Base-by-base conservation (phyloP, 2,113 vertebrate species). In the Coreoperca whiteheadi region DNA sequence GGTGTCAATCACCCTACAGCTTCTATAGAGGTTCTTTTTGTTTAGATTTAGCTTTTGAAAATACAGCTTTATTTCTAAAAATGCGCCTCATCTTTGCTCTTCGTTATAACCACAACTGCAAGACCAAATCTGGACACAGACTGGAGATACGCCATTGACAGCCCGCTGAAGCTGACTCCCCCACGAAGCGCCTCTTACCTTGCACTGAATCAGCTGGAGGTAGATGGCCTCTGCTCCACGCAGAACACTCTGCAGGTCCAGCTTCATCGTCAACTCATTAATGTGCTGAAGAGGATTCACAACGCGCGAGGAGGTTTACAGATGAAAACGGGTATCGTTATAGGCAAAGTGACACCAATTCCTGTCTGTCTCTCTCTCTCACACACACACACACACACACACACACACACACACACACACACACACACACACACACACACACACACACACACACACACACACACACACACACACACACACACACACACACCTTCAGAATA, bases 261-360 rank as follows among this genome's bases (percentile, higher is more conserved):
- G 86, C 96, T 94, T 97, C 97, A 98, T 98, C 14, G 96, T 97
- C 94, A 98, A 84, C 73, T 98, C 97, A 0, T 98, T 98, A 59
- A 98, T 97, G 93, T 98, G 97, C 97, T 98, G 94, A 5, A 59
- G 82, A 83, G 77, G 77, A 28, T 57, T 50, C 34, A 74, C 28
- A 46, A 15, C 1, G 23, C 15, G 41, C 3, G 32, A 39, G 64
- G 8, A 61, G 1, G 6, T 3, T 50, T 6, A 51, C 8, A 14
- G 2, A 41, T 21, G 4, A 61, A 73, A 69, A 34, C 2, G n/a
- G 3, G 34, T 23, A 1, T 2, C 6, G 9, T 32, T 9, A 39
- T 2, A 50, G 6, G 57, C 6, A 57, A 21, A 56, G 15, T 0
- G 1, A 14, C 1, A n/a, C 5, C 8, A 5, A 0, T 15, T 12